These are phyloP conservation scores for Stratiolaelaps scimitus DNA, from an alignment of 1,140 invertebrate species.

Conservation along the genomic window DNA sequence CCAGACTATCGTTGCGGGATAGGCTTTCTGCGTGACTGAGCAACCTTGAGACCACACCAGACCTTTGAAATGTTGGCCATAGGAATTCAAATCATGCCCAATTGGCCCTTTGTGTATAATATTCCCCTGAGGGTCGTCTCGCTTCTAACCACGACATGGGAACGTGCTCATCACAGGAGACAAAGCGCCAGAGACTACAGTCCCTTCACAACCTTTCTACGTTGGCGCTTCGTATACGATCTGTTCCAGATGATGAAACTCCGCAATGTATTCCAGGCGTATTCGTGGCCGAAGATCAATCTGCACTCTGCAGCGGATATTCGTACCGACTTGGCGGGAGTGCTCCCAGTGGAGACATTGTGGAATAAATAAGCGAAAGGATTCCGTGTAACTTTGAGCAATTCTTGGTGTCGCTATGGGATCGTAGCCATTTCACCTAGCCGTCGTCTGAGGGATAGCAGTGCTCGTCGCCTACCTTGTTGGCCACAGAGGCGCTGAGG, in stretches of 20 bases:
- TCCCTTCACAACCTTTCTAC: neutral
- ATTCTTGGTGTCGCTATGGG: neutral
- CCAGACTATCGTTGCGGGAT: too few species aligned
- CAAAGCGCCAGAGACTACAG: too few species aligned
- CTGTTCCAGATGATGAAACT: neutral
- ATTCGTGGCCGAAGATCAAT: neutral
- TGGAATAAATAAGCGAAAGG: neutral
- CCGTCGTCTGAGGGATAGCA: neutral
- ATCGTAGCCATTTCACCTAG: neutral
- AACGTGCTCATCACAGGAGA: too few species aligned
- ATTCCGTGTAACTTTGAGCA: neutral
- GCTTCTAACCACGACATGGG: too few species aligned
- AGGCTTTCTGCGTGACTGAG: too few species aligned
- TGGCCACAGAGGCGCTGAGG: constrained; percentile 20
- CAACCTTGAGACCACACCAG: too few species aligned
- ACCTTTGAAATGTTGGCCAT: too few species aligned
- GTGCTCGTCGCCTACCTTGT: neutral
- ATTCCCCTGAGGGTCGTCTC: too few species aligned
- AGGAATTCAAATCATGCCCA: too few species aligned
- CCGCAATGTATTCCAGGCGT: neutral
- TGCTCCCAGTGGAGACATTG: neutral
- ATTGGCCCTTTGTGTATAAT: too few species aligned
- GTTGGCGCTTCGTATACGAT: neutral
- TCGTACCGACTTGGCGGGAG: neutral
- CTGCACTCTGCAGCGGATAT: neutral